These are phyloP conservation scores for Morelia viridis DNA, from an alignment of 2,797 vertebrate species.

Conservation along the genomic window DNA sequence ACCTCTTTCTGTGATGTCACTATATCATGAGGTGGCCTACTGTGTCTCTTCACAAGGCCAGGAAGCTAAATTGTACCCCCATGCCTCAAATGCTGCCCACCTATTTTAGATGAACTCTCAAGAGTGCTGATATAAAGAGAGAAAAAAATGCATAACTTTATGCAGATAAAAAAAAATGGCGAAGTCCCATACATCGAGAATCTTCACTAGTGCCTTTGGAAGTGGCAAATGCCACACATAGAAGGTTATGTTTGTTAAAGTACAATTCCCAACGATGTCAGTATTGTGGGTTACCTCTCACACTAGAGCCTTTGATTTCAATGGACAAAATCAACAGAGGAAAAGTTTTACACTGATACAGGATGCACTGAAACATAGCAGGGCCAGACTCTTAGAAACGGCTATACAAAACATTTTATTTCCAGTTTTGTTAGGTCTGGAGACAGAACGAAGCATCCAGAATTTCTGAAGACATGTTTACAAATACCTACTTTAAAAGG, in stretches of 20 bases:
- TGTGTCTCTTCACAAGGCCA: background rate
- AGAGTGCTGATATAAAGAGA: background rate
- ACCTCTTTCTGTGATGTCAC: background rate
- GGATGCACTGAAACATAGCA: no score
- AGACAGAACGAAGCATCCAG: background rate
- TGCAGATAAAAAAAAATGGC: background rate
- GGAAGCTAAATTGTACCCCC: background rate
- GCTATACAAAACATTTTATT: background rate
- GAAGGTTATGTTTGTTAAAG: background rate
- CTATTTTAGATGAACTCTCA: no score
- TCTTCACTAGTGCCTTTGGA: background rate
- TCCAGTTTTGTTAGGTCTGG: background rate
- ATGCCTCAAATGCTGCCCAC: background rate
- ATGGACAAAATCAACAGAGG: no score
- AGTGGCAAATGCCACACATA: background rate
- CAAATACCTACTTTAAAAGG: background rate
- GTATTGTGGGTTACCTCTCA: no score
- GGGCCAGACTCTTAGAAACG: no score
- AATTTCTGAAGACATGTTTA: background rate
- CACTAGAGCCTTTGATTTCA: no score
- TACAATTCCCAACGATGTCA: background rate
- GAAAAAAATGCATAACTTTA: background rate
- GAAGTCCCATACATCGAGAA: background rate
- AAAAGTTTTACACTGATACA: no score
- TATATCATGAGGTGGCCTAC: background rate